These are phyloP conservation scores for Grus americana DNA, from an alignment of 2,113 vertebrate genomes.

Conservation along the genomic window DNA sequence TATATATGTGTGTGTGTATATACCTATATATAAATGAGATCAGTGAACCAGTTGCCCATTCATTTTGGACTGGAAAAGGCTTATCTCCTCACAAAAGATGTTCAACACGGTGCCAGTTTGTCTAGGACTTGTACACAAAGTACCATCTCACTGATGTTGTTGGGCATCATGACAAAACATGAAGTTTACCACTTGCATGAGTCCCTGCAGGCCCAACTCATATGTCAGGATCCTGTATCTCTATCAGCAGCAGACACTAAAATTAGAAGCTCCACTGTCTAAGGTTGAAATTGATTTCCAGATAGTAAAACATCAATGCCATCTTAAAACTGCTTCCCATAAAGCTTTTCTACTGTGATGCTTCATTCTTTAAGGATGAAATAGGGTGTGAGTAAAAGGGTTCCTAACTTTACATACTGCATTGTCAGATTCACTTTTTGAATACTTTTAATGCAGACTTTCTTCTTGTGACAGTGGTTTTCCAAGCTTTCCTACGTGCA, in stretches of 20 bases:
- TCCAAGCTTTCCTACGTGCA: not conserved
- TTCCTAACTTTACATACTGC: not conserved
- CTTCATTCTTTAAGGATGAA: constrained; percentile 2
- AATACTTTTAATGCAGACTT: not conserved
- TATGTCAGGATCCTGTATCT: not conserved
- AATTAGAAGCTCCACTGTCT: not conserved
- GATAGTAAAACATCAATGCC: not conserved
- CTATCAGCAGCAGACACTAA: not conserved
- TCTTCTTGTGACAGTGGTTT: not conserved
- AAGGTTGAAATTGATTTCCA: constrained; percentile 25
- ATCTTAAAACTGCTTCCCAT: constrained; percentile 2
- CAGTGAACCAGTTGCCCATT: not conserved
- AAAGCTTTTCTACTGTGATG: not conserved
- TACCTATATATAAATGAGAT: not conserved
- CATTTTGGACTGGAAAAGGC: not conserved
- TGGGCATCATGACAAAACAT: not conserved
- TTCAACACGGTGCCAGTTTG: not conserved
- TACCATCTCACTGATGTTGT: not conserved
- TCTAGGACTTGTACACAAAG: not conserved
- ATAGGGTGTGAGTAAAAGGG: not conserved
- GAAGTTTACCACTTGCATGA: not conserved
- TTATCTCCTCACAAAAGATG: not conserved
- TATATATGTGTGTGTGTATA: not conserved
- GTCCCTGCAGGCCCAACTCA: not conserved
- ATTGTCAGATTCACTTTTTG: not conserved